Conservation (phyloP, 2,797 vertebrate species). For the Lindbergichthys nudifrons region DNA sequence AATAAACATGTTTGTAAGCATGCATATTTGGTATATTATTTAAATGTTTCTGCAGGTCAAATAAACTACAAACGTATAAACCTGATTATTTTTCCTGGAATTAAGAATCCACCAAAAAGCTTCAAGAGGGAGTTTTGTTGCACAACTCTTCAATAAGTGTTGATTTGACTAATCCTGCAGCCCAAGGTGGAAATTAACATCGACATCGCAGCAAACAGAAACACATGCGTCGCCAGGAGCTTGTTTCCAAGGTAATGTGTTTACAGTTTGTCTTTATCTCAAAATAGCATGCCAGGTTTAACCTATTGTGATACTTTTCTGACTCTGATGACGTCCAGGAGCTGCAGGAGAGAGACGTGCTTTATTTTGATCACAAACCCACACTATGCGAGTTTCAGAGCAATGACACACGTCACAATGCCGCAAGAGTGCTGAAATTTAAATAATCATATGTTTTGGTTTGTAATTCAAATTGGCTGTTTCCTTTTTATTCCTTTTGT, state of each 20-base stretch:
- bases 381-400: conserved; percentile 40
- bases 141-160: conserved; percentile 17
- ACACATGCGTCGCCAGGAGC: conserved; percentile 8
- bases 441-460: not conserved
- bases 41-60: not conserved
- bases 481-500: too few species aligned
- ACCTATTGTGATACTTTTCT: conserved; percentile 25
- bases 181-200: conserved; percentile 39
- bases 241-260: conserved; percentile 57
- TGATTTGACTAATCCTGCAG: conserved; percentile 38
- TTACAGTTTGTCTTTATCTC: conserved; percentile 42
- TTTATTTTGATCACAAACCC: conserved; percentile 41
- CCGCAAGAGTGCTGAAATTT: not conserved
- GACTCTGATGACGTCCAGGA: conserved; percentile 1
- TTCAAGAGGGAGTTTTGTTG: conserved; percentile 9
- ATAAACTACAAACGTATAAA: not conserved
- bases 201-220: conserved; percentile 29
- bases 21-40: not conserved
- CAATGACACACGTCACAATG: not conserved
- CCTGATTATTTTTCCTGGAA: not conserved
- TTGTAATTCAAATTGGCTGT: too few species aligned
- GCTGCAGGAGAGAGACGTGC: conserved; percentile 15
- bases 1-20: not conserved
- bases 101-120: not conserved
- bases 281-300: conserved; percentile 36